phyloP scores from a whole-genome alignment of 2,113 vertebrate genomes.

The Silurus meridionalis region DNA sequence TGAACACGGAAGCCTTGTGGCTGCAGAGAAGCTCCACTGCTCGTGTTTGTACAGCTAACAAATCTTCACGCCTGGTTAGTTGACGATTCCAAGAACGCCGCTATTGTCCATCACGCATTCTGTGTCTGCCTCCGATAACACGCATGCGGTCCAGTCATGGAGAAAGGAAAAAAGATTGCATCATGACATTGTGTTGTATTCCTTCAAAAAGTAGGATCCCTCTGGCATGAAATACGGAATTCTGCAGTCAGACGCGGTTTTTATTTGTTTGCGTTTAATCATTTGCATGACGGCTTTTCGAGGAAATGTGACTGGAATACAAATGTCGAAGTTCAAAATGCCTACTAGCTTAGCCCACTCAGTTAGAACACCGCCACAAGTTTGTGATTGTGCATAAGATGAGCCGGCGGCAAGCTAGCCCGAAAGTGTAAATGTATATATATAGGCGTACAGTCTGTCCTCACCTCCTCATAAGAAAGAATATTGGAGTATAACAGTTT shows the following conservation, averaged over 20 bases:
- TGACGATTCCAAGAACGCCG: slow-evolving; percentile 40
- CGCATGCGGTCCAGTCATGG: slow-evolving; percentile 25
- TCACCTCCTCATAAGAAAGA: slow-evolving; percentile 8
- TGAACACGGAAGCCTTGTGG: slow-evolving; percentile 49
- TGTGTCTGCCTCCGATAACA: slow-evolving; percentile 50
- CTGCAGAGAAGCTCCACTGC: slow-evolving; percentile 51
- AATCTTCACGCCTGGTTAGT: slow-evolving; percentile 49
- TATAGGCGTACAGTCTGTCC: slow-evolving; percentile 31
- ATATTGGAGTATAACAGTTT: slow-evolving; percentile 34
- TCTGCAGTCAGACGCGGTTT: slow-evolving; percentile 31
- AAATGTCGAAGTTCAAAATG: slow-evolving; percentile 32
- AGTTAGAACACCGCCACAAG: slow-evolving; percentile 15
- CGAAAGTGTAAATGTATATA: slow-evolving; percentile 37
- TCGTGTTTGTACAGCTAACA: slow-evolving; percentile 59
- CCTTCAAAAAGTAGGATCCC: slow-evolving; percentile 39
- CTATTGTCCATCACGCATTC: slow-evolving; percentile 50
- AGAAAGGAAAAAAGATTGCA: slow-evolving; percentile 46
- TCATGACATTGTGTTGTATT: slow-evolving; percentile 37
- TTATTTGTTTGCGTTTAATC: slow-evolving; percentile 54
- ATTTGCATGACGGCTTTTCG: slow-evolving; percentile 48
- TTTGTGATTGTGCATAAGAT: slow-evolving; percentile 47
- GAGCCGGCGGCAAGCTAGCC: slow-evolving; percentile 22
- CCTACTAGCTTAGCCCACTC: slow-evolving; percentile 13
- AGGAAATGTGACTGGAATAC: slow-evolving; percentile 47
- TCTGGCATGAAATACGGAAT: slow-evolving; percentile 38